Conservation (phyloP, 2,113 vertebrate genomes). For the Psittacula cyanocephala region DNA sequence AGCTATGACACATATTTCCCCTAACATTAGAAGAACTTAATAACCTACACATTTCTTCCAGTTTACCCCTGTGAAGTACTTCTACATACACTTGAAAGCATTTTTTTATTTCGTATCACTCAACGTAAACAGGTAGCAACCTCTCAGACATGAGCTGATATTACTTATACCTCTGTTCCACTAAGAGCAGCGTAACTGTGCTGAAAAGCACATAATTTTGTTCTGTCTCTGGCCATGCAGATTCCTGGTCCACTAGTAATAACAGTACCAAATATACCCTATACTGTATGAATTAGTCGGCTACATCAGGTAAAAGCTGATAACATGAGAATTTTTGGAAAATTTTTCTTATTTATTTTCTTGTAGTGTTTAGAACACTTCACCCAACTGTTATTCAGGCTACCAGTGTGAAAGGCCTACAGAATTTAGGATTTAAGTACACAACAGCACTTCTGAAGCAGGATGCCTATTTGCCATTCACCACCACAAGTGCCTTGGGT, state of each 20-base stretch:
- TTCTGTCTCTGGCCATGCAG: neutral
- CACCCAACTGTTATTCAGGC: neutral
- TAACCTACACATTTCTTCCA: neutral
- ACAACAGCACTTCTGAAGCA: neutral
- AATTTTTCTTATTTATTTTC: neutral
- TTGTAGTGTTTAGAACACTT: neutral
- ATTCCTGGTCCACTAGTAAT: neutral
- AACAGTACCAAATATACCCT: neutral
- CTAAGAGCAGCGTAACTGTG: neutral
- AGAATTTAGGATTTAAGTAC: neutral
- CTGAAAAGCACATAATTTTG: neutral
- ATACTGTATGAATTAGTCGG: neutral
- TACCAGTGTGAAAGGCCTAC: neutral
- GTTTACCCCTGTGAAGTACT: neutral
- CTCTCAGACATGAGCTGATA: neutral
- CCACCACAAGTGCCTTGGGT: fast-evolving
- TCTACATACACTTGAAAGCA: neutral
- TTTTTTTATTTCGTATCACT: neutral
- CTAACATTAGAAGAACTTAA: neutral
- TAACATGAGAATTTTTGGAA: neutral
- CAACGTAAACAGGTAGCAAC: neutral
- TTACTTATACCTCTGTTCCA: neutral
- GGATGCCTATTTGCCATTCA: neutral
- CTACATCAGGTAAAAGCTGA: neutral
- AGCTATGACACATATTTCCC: neutral